Percentiles rank a stretch among this genome's conserved stretches.
These are phyloP conservation scores for Carcharodon carcharias DNA, from an alignment of 2,797 vertebrate species.

Conservation along the genomic window DNA sequence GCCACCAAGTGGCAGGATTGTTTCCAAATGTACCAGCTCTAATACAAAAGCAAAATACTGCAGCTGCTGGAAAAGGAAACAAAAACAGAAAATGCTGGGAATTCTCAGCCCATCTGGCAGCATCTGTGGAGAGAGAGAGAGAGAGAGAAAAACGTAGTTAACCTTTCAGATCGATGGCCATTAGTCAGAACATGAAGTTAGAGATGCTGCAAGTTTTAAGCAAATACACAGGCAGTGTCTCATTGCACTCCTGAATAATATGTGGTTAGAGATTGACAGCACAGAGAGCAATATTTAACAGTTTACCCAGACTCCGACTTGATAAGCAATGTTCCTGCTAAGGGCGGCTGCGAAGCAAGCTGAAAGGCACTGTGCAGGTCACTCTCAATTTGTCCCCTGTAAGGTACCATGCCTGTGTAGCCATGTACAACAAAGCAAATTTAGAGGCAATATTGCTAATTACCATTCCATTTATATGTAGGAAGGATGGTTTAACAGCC, in stretches of 20 bases:
- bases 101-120: too few relatives aligned
- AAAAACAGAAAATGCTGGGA: not conserved
- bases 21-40: not conserved
- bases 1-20: not conserved
- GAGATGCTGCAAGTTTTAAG: not conserved
- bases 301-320: not conserved
- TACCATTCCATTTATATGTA: not conserved
- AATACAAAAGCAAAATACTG: not conserved
- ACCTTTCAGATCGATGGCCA: not conserved
- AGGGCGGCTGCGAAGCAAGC: not conserved
- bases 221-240: not conserved
- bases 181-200: not conserved
- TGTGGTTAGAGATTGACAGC: not conserved
- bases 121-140: not conserved
- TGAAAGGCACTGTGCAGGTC: not conserved
- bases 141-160: too few relatives aligned
- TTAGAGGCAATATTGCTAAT: not conserved
- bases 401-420: not conserved
- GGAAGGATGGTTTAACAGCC: not conserved
- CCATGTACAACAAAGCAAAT: not conserved
- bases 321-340: not conserved
- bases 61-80: not conserved
- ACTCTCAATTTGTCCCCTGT: not conserved
- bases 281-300: not conserved
- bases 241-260: not conserved